Conservation (phyloP, 2,113 vertebrate genomes). For the Caretta caretta region DNA sequence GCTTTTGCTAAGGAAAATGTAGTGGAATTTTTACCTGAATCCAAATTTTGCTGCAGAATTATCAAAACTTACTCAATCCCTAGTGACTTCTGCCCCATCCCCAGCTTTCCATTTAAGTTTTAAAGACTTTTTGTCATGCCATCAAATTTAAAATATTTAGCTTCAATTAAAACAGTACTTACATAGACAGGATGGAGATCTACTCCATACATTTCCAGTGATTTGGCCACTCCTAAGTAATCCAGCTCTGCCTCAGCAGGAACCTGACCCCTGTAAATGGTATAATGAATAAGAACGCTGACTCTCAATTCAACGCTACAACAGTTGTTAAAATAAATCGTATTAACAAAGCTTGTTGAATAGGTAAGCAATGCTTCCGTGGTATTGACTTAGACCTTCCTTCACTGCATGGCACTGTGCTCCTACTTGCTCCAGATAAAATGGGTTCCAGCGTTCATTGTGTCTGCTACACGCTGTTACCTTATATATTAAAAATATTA, state of each 20-base stretch:
- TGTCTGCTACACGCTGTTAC: neutral
- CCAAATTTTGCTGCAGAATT: neutral
- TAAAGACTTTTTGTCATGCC: neutral
- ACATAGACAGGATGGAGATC: slow-evolving; percentile 93
- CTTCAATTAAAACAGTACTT: slow-evolving; percentile 74
- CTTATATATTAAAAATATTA: neutral
- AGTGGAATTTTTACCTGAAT: neutral
- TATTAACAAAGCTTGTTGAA: neutral
- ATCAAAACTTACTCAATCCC: neutral
- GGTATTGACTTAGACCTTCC: neutral
- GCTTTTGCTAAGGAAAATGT: neutral
- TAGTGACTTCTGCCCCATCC: neutral
- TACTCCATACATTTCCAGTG: slow-evolving; percentile 94
- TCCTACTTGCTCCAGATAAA: neutral
- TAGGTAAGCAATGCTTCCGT: neutral
- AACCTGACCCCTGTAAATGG: slow-evolving; percentile 83
- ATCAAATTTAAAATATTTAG: slow-evolving; percentile 37
- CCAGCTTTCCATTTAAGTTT: neutral
- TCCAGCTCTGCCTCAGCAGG: slow-evolving; percentile 87
- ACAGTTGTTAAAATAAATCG: neutral
- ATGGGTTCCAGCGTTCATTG: neutral
- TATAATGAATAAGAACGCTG: slow-evolving; percentile 37
- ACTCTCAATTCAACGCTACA: neutral
- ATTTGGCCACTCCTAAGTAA: slow-evolving; percentile 88
- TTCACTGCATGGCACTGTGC: neutral